Evolutionary conservation across 2,888 invertebrate genomes (phyloP), one percentile per base, ranked within the genome.

Genomic region (Andrena trimmerana): DNA sequence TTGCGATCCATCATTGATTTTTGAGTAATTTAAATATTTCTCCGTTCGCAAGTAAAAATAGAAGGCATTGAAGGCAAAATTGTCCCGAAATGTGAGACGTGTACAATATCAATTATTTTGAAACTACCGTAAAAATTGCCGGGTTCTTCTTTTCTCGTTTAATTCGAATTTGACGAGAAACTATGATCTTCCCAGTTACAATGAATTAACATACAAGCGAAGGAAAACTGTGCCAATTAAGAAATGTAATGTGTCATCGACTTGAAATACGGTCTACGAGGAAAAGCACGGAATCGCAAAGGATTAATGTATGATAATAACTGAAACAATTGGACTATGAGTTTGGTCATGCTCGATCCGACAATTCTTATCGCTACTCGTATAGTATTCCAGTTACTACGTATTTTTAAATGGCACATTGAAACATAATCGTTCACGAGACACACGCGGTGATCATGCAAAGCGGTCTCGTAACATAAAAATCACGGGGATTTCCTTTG

Each of bases 241-340:
- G 20, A 7, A 57, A 33, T 54, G 36, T 24, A 50, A 59, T n/a
- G 8, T 57, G 29, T n/a, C n/a, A 52, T 33, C 52, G 16, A 29
- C n/a, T n/a, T 60, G 10, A 31, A 60, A 52, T n/a, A 69, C 20
- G 24, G 50, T 48, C 16, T 42, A 42, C 27, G 48, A 60, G 8
- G 42, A 20, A 36, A 20, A 48, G 7, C 10, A 66, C 4, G 20
- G 62, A 70, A 71, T 78, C 83, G 77, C 83, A 78, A 73, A 83
- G 70, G 69, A 77, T 83, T 24, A 68, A 72, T 50, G 8, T 36
- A 33, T 52, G 62, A 20, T 50, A 66, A 70, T 72, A 79, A 68
- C 10, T 70, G 24, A 59, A 86, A 84, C 78, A 85, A 88, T 84
- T 81, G 67, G 79, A 75, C 78, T 78, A 83, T 69, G 60, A 85